Evolutionary conservation across 1,140 invertebrate species (phyloP), one percentile per base, ranked within the genome.

Genomic region (Drosophila grimshawi): DNA sequence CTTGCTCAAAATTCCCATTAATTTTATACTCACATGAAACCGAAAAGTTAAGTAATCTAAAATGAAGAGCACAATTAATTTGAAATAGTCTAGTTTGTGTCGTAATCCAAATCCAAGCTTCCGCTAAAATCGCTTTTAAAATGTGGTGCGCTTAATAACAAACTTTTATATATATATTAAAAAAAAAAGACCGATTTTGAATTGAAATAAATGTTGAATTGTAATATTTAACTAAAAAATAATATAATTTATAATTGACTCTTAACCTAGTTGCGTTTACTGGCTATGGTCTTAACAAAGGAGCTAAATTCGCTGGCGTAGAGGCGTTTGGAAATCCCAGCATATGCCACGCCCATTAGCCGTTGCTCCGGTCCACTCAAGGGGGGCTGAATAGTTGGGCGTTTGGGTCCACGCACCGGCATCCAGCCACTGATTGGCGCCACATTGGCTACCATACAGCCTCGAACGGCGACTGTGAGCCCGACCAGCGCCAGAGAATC

Each of bases 391-490:
- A 41, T n/a, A 5, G 45, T 57, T 1, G 91, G 64, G 41, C 91
- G 93, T 51, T 79, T 93, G 41, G 94, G 94, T 61, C 94, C 95
- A 75, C 93, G 94, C 2, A 96, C 95, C 49, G 95, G 95, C 93
- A 95, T 96, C 95, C 96, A 96, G 11, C 94, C 94, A 43, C 94
- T 94, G 1, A 95, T 93, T 32, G 95, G 95, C 33, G 94, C 93
- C 75, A 94, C 93, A 91, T 96, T 97, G 4, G 94, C 88, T 6
- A 95, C 88, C 96, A 97, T 96, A 11, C 95, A 81, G 27, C 95
- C 95, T 49, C 95, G 93, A 11, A 96, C 93, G 46, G 94, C 94
- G 46, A 94, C 91, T 76, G 94, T 94, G 2, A 96, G 80, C 3
- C 93, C 93, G 41, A 93, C 91, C 60, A 94, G 81, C 62, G 93